phyloP scores from a whole-genome alignment of 2,113 vertebrate species.

The Mesembrinibis cayennensis region DNA sequence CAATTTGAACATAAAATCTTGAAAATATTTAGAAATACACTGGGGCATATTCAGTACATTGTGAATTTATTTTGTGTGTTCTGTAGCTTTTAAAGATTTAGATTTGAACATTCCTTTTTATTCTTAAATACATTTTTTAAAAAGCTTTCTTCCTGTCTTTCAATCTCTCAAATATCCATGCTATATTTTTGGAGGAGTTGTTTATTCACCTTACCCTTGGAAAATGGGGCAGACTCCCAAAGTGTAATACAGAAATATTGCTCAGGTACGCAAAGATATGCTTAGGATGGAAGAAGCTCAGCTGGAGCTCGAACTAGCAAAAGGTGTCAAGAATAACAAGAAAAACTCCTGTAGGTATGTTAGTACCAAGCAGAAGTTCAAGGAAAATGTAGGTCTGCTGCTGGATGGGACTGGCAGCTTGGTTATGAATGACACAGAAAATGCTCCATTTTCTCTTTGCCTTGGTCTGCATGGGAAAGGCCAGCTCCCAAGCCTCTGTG shows the following conservation, averaged over 20 bases:
- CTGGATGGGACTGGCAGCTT: background rate
- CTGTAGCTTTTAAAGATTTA: background rate
- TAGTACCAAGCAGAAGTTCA: background rate
- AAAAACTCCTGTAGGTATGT: background rate
- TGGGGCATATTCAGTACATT: background rate
- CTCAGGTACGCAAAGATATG: background rate
- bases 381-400: background rate
- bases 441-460: background rate
- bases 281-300: background rate
- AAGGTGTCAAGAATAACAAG: background rate
- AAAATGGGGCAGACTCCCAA: background rate
- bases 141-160: background rate
- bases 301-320: background rate
- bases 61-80: background rate
- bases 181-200: background rate
- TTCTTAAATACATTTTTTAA: background rate
- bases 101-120: background rate
- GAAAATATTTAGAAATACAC: background rate
- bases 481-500: background rate
- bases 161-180: background rate
- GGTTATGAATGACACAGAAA: background rate
- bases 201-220: background rate
- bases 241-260: background rate
- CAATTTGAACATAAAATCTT: background rate
- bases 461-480: background rate